phyloP scores from a whole-genome alignment of 2,888 invertebrate species.

The Drymonia ruficornis region DNA sequence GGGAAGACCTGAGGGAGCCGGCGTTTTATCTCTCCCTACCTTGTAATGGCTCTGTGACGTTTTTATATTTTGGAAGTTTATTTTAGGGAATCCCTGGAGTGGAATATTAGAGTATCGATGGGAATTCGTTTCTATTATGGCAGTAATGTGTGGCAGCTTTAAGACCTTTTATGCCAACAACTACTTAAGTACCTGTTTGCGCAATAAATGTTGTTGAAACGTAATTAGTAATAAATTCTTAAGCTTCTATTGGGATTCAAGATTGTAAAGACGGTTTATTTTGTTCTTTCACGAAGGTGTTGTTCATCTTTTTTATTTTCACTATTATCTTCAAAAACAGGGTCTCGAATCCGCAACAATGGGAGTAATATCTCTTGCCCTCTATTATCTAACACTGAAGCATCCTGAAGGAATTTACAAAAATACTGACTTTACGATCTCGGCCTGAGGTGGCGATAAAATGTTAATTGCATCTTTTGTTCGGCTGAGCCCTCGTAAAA shows the following conservation, averaged over 20 bases:
- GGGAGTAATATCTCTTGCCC: neutral
- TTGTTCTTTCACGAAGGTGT: too few species aligned
- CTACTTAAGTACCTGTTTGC: too few species aligned
- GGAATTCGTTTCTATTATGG: neutral
- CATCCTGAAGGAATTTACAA: constrained; percentile 4
- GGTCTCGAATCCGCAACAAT: neutral
- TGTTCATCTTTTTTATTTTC: too few species aligned
- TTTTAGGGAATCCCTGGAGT: neutral
- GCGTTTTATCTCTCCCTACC: neutral
- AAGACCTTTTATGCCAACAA: too few species aligned
- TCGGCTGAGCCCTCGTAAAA: constrained; percentile 6
- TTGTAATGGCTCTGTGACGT: constrained; percentile 1
- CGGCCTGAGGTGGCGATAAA: constrained; percentile 7
- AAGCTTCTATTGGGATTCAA: too few species aligned
- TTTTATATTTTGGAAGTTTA: constrained; percentile 4
- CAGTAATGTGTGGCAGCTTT: neutral
- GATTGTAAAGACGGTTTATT: too few species aligned
- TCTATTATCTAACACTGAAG: neutral
- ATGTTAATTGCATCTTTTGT: constrained; percentile 9
- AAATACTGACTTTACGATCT: neutral
- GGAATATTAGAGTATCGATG: constrained; percentile 1
- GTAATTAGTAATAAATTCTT: neutral
- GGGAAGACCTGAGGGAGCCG: neutral
- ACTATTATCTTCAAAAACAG: too few species aligned
- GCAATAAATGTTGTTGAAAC: too few species aligned